Base-by-base conservation (phyloP, 2,113 vertebrate genomes). In the Cyphomyrus plagiostoma region DNA sequence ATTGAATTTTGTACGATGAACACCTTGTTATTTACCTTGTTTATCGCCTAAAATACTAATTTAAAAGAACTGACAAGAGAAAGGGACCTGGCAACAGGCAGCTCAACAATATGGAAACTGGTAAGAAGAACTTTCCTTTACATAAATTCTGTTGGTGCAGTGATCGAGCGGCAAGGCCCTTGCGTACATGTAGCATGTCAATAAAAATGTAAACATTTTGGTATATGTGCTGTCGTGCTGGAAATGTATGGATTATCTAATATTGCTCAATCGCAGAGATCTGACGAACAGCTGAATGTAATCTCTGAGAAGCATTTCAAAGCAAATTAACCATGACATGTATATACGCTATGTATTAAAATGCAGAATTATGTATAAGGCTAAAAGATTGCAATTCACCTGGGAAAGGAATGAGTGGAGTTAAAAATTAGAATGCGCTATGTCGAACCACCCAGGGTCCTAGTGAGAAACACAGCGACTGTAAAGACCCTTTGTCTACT, bases 31-130 rank as follows among this genome's bases (percentile, higher is more conserved):
- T 93, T 93, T 89, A 90, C 90, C 90, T 49, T 90, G 90, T 91
- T 89, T 92, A 90, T 92, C 52, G 91, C 91, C 91, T 70, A 88
- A 93, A 88, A 92, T 88, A 92, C 88, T 89, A 93, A 90, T 74
- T 86, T 89, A 90, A 89, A 88, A 94, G 88, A 93, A 77, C 83
- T 90, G 90, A 88, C 90, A 91, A 5, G 39, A 11, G 45, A n/a
- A 48, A 9, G 48, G 82, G 46, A 62, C 9, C 11, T n/a, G 86
- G 17, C 50, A 49, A 85, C 48, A 66, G 86, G 30, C 13, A 39
- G 10, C 88, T 50, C 89, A 89, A 88, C 92, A 95, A 90, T 93
- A 96, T 96, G 96, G 96, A 96, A 88, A 92, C 95, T 89, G 96
- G 96, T 96, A 94, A 94, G 95, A 86, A 17, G 10, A 88, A 8